Evolutionary conservation across 2,888 invertebrate species (phyloP), one percentile per base, ranked within the genome.

Genomic region (Idaea straminata): DNA sequence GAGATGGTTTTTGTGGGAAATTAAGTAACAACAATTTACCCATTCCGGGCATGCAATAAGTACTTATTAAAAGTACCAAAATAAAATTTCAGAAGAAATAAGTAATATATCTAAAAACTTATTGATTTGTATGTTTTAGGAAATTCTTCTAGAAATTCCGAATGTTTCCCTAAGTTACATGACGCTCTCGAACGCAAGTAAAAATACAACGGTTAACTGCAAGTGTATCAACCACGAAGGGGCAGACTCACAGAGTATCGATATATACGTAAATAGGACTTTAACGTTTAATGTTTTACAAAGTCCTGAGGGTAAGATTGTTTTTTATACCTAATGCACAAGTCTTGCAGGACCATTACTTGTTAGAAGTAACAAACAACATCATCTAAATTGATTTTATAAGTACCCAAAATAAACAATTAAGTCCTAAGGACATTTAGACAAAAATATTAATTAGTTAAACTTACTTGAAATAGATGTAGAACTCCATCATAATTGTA

Each of bases 131-230:
- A 47, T 36, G 34, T 72, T 69, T 62, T 66, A 74, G 91, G 79
- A 76, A 4, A 66, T 77, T 0, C 64, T 89, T 4, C 64, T 91
- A 5, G 84, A 87, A 73, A 81, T 83, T 35, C 88, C 91, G 7
- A 79, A 78, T 0, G 69, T 81, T 0, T 83, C 83, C 61, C 78
- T 90, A 58, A 89, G 84, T 64, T 90, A 90, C 57, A 77, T 77
- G 0, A 80, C 67, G 0, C 69, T 89, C n/a, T 69, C 77, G 0
- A 84, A 83, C 25, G 74, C 82, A 0, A 82, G 74, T 0, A 69
- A 65, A 0, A 90, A 89, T 58, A 69, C 69, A 1, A 89, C 88
- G 0, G 61, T 89, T 4, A 71, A 69, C 7, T 92, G 91, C 59
- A 87, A 83, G 72, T 76, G 81, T 0, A 76, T 75, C 58, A 90